Conservation (phyloP, 1,140 invertebrate genomes). For the Cheumatopsyche charites region DNA sequence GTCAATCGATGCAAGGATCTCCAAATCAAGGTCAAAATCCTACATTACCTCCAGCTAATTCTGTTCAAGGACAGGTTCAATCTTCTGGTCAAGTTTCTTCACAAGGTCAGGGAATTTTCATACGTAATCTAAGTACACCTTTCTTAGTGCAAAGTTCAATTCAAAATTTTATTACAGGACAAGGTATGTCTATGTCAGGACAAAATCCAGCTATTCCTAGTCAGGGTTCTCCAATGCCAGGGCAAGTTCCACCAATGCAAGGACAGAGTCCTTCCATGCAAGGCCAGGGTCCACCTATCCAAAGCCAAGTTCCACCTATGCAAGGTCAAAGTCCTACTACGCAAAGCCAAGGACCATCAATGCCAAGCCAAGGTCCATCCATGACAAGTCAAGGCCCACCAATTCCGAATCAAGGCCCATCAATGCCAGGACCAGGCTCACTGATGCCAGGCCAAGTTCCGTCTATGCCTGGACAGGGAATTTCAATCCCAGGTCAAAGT, state of each 20-base stretch:
- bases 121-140: too few relatives aligned
- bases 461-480: slow-evolving; percentile 27
- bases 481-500: not conserved
- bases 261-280: slow-evolving; percentile 43
- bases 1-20: slow-evolving; percentile 11
- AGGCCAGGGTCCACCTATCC: slow-evolving; percentile 37
- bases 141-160: too few relatives aligned
- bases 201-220: slow-evolving; percentile 48
- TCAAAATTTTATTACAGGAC: slow-evolving; percentile 23
- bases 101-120: too few relatives aligned
- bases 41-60: slow-evolving; percentile 42
- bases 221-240: slow-evolving; percentile 51
- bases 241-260: slow-evolving; percentile 31
- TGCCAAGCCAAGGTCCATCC: slow-evolving; percentile 45
- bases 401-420: not conserved
- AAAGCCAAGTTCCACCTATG: slow-evolving; percentile 48
- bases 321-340: slow-evolving; percentile 41
- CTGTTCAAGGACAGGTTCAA: slow-evolving; percentile 26
- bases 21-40: slow-evolving; percentile 45
- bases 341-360: slow-evolving; percentile 33
- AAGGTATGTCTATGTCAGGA: slow-evolving; percentile 50
- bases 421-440: slow-evolving; percentile 22
- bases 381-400: slow-evolving; percentile 38
- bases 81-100: not conserved
- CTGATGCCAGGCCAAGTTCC: slow-evolving; percentile 30